Conservation (phyloP, 2,113 vertebrate species). For the Dromiciops gliroides region DNA sequence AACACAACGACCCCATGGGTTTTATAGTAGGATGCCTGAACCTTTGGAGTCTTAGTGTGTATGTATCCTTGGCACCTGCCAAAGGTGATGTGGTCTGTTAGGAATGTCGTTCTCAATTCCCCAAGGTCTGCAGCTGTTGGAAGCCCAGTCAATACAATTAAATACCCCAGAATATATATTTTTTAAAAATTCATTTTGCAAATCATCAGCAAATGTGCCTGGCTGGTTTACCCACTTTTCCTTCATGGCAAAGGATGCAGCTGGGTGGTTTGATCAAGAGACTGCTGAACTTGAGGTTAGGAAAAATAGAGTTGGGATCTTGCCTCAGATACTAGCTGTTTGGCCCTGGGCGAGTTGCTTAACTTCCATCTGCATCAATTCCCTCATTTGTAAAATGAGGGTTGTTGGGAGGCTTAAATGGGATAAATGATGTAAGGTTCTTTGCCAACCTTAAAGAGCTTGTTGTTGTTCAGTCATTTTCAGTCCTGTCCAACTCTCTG, state of each 20-base stretch:
- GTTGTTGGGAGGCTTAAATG: neutral
- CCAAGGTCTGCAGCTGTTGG: neutral
- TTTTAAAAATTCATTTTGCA: conserved; percentile 22
- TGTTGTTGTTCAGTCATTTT: neutral
- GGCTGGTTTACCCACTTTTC: neutral
- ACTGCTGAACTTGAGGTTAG: neutral
- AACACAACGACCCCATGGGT: neutral
- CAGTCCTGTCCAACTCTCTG: neutral
- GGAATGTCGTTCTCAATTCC: neutral
- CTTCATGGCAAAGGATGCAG: neutral
- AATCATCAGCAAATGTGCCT: neutral
- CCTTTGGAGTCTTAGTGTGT: neutral
- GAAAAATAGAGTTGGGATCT: neutral
- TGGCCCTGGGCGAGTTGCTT: neutral
- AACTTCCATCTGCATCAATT: neutral
- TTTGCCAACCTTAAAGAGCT: neutral
- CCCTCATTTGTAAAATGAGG: neutral
- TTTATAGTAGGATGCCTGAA: neutral
- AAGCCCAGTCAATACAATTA: neutral
- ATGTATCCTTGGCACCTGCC: neutral
- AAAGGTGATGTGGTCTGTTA: neutral
- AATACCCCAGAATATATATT: neutral
- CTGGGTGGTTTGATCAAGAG: neutral
- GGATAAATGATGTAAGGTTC: neutral
- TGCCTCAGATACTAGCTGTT: neutral